Evolutionary conservation across 2,888 invertebrate species (phyloP).

Genomic region (Bugula neritina): DNA sequence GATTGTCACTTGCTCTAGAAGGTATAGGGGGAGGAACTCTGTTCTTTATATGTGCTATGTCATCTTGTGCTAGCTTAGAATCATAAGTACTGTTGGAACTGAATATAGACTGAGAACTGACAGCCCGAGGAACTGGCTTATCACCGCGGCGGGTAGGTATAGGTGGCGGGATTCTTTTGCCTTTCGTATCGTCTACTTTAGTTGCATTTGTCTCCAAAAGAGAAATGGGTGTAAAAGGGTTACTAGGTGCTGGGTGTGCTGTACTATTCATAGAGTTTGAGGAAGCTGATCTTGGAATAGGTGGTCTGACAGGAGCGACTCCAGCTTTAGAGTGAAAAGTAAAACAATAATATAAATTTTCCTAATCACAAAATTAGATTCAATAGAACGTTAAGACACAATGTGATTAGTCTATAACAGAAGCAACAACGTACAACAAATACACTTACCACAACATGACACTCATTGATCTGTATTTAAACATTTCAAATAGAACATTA

Average conservation of each 20-base stretch:
- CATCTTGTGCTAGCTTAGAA: not conserved
- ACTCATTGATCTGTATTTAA: too few relatives aligned
- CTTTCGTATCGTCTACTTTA: not conserved
- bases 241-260: not conserved
- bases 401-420: too few relatives aligned
- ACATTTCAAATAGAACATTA: too few relatives aligned
- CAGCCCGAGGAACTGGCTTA: not conserved
- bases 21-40: constrained; percentile 16
- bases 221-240: not conserved
- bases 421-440: too few relatives aligned
- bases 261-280: not conserved
- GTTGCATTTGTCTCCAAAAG: not conserved
- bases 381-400: too few relatives aligned
- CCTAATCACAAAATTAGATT: too few relatives aligned
- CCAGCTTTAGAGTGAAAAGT: not conserved
- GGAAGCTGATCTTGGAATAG: not conserved
- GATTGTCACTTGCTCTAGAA: too few relatives aligned
- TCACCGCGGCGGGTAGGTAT: not conserved
- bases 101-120: not conserved
- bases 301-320: not conserved
- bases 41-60: not conserved
- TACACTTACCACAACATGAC: too few relatives aligned
- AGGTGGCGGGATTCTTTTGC: not conserved
- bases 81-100: not conserved
- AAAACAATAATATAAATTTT: not conserved